A percentile compares a stretch with the other conserved stretches of the same genome.
Evolutionary conservation across 2,113 vertebrate genomes (phyloP).

Genomic region (Sclerurus mexicanus): DNA sequence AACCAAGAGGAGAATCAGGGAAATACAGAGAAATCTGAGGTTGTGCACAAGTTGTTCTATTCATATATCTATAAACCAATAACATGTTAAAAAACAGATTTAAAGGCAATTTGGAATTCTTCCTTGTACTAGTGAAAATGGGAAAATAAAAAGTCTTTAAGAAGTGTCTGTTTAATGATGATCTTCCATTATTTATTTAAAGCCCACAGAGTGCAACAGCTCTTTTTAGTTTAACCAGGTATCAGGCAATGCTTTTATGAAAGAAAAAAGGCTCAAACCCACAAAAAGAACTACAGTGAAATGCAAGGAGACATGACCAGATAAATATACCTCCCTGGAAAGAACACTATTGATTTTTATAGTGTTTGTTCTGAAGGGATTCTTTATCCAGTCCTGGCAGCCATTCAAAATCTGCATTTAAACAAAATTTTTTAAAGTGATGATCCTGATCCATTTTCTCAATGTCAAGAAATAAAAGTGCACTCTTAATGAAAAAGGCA

Average conservation of each 20-base stretch:
- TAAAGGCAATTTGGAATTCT: neutral
- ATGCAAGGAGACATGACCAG: conserved; percentile 7
- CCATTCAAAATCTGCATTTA: conserved; percentile 51
- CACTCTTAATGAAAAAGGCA: conserved; percentile 50
- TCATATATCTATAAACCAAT: neutral
- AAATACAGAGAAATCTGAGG: neutral
- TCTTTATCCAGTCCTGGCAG: conserved; percentile 35
- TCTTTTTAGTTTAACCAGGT: neutral
- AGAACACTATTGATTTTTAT: conserved; percentile 32
- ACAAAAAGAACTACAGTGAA: neutral
- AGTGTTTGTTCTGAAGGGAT: conserved; percentile 34
- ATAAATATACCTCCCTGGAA: conserved; percentile 11
- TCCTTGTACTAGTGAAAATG: neutral
- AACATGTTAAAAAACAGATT: neutral
- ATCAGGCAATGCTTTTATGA: neutral
- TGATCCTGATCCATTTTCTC: conserved; percentile 30
- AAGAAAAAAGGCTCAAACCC: neutral
- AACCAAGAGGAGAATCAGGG: neutral
- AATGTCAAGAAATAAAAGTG: conserved; percentile 21
- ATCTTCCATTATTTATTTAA: neutral
- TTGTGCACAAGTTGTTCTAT: neutral
- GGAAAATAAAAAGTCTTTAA: neutral
- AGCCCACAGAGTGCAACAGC: neutral
- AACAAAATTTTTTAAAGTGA: conserved; percentile 34
- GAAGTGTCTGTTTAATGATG: neutral